A percentile compares a stretch with the other conserved stretches of the same genome.
Conservation (phyloP, 1,140 invertebrate genomes). For the Neodiprion lecontei region DNA sequence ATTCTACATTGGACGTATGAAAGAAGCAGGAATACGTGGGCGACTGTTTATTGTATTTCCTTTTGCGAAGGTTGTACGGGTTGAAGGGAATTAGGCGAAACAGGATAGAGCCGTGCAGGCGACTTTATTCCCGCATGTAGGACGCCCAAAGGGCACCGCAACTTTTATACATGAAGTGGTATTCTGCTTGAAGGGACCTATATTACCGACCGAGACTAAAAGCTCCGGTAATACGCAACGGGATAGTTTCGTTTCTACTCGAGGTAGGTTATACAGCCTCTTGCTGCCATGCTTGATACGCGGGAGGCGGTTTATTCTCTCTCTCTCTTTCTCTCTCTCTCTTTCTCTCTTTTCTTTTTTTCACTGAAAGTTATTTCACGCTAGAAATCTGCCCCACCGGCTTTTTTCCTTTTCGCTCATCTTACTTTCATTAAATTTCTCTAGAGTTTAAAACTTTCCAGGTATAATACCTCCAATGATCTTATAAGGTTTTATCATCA, state of each 20-base stretch:
- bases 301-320: background rate
- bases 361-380: background rate
- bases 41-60: conserved; percentile 43
- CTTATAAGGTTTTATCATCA: too few species aligned
- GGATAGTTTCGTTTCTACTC: conserved; percentile 45
- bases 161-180: background rate
- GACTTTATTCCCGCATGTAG: background rate
- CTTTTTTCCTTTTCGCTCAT: background rate
- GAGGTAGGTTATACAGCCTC: conserved; percentile 24
- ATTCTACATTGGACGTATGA: background rate
- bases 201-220: conserved; percentile 53
- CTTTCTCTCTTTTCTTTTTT: background rate
- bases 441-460: too few species aligned
- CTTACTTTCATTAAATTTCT: too few species aligned
- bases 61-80: conserved; percentile 51
- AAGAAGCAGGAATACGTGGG: background rate
- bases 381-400: background rate
- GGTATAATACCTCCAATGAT: too few species aligned
- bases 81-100: conserved; percentile 56
- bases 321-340: too few species aligned
- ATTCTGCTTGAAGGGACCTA: conserved; percentile 25
- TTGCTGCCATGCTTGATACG: background rate
- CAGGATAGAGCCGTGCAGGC: conserved; percentile 21
- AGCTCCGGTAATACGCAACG: conserved; percentile 57
- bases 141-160: background rate